These are phyloP conservation scores for Baronia brevicornis DNA, from an alignment of 2,888 invertebrate genomes.

Conservation along the genomic window DNA sequence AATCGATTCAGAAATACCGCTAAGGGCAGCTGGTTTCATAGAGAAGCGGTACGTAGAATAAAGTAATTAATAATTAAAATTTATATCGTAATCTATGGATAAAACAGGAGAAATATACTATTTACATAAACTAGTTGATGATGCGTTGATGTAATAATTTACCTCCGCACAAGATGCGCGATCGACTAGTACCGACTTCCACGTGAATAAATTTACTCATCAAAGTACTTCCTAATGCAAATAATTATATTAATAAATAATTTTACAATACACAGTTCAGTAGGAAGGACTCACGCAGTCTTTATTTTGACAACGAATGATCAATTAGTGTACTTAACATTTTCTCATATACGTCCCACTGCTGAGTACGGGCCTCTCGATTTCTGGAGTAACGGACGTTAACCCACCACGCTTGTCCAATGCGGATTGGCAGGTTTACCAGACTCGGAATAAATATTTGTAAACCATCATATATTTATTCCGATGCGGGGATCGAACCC, in stretches of 20 bases:
- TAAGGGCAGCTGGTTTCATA: too few species aligned
- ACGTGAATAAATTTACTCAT: conserved; percentile 12
- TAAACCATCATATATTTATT: too few species aligned
- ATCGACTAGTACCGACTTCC: neutral
- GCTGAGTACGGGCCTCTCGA: too few species aligned
- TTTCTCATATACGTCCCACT: too few species aligned
- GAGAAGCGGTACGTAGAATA: too few species aligned
- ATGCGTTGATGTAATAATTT: conserved; percentile 5
- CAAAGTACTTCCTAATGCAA: conserved; percentile 4
- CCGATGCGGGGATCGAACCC: too few species aligned
- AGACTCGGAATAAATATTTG: too few species aligned
- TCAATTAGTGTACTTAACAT: conserved; percentile 1
- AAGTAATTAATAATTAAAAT: too few species aligned
- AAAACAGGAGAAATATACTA: neutral
- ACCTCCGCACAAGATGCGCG: conserved; percentile 7
- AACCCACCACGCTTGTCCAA: too few species aligned
- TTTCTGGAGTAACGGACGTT: too few species aligned
- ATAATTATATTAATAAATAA: conserved; percentile 2
- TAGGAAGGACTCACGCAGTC: neutral
- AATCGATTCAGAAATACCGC: too few species aligned
- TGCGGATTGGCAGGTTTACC: too few species aligned
- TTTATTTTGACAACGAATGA: neutral
- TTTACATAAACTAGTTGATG: conserved; percentile 1
- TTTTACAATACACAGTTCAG: neutral
- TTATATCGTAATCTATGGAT: conserved; percentile 6